Evolutionary conservation across 2,797 vertebrate species (phyloP), one percentile per base, ranked within the genome.

Genomic region (Typhlichthys eigenmanni): DNA sequence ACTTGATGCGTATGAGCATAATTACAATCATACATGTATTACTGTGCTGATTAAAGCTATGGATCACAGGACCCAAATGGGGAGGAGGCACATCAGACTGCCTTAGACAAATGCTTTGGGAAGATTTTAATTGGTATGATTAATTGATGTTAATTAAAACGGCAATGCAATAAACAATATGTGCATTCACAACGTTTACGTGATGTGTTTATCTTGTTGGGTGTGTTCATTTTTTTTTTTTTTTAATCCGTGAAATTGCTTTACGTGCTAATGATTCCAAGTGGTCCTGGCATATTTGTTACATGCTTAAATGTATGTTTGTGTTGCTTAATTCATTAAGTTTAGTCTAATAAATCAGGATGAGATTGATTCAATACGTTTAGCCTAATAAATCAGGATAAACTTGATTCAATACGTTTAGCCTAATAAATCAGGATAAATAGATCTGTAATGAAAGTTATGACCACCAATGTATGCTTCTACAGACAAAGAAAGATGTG

Each of bases 131-230:
- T 24, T 24, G 24, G 24, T 24, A 24, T 24, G 24, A 24, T 24
- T 24, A 24, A 24, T 24, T 24, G 24, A 24, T 24, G 24, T 24
- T 24, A 38, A 8, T 5, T 7, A 43, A 56, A 32, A 38, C 12
- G 64, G 3, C 1, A 47, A 24, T 12, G 57, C 61, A 65, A 62
- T 69, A 67, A 51, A 0, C 48, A 34, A 66, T 72, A 60, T 69
- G 59, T 69, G 59, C 49, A 34, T 10, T 5, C 13, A 14, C 17
- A 5, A 11, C 16, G 13, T 45, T 49, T 46, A 19, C 16, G 45
- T 13, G 13, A 8, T 16, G 24, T 24, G 24, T 24, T 24, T 24
- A 24, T 24, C 24, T 3, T 24, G 2, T 24, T 24, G 24, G 24
- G 3, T 24, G 24, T 3, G 24, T 24, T 24, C 24, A 3, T 14